Base-by-base conservation (phyloP, 2,113 vertebrate genomes). In the Rhipidura dahli region DNA sequence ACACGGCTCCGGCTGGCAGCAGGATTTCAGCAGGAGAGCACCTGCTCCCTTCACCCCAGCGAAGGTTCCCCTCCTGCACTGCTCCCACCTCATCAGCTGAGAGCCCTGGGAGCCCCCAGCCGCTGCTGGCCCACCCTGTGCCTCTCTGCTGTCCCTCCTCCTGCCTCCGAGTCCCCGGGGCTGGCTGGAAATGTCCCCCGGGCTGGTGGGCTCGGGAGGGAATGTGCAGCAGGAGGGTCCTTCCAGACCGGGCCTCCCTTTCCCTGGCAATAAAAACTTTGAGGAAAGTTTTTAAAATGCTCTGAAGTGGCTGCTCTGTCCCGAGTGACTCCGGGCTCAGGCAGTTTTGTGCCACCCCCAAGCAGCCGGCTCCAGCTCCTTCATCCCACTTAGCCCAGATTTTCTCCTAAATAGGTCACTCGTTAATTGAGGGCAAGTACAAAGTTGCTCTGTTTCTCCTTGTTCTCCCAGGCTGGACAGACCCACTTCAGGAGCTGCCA, bases 301-400 rank as follows among this genome's bases (percentile, higher is more conserved):
- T 72, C 81, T 65, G 51, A 37, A 15, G 10, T 26, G 83, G 7
- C 44, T 81, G 10, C 49, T 64, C 26, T 72, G 61, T 56, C 73
- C 89, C 1, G 0, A 33, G 23, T 0, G 4, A 19, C 80, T 42
- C 50, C 13, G 1, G 28, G 53, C 66, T 87, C 13, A 7, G 59
- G 63, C 50, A 49, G 39, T 13, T 84, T 37, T 40, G 57, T 63
- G 54, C 50, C 47, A 70, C 76, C 89, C 68, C 47, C 49, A 27
- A 89, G 79, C 61, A 83, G 28, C 45, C 4, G 0, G 7, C 24
- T 84, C 73, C 12, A 35, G 71, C 31, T 96, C 88, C 90, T 91
- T 83, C 93, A 90, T 88, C 89, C 72, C 85, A 64, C 88, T 96
- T 92, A 96, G 93, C 93, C 88, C 90, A 95, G 90, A 96, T 93